Evolutionary conservation across 2,888 invertebrate genomes (phyloP), one percentile per base, ranked within the genome.

Genomic region (Lucinisca nassula): DNA sequence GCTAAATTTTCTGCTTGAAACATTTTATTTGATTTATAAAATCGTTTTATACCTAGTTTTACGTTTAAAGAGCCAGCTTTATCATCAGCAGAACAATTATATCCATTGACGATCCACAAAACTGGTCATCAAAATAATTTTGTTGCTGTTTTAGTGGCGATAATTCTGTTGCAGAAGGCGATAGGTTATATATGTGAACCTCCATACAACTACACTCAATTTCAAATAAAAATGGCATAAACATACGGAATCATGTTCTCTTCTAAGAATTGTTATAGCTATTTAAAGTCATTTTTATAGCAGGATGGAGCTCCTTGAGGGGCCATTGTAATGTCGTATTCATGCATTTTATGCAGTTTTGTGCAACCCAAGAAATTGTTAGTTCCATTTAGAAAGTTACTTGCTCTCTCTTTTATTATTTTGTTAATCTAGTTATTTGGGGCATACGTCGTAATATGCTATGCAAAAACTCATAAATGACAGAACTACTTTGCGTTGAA

Each of bases 221-320:
- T 49, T 51, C 45, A 40, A 49, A 75, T 75, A 75, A 75, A 75
- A 75, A 24, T 75, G 75, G 21, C 75, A 75, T 75, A 75, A 75
- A 75, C 35, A 30, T 32, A 75, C 45, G 0, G 32, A 67, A 67
- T 67, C 67, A 67, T 35, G 67, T 35, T 10, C 35, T 12, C 67
- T 67, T 67, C 67, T 67, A 35, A 67, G 67, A 67, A 35, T 17
- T 35, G 35, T 67, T 67, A 67, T 67, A 67, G 67, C 67, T 27
- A 67, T 32, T 67, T 67, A 67, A 67, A 67, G 67, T 67, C 67
- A 67, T 21, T 67, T 67, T 67, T 67, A 67, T 67, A 24, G 67
- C 30, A 35, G 3, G 67, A 67, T 67, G 32, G 24, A 67, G 24
- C 17, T 14, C n/a, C 67, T 67, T 67, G 12, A 17, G 67, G 67